A percentile compares a stretch with the other conserved stretches of the same genome.
Conservation (phyloP, 2,888 invertebrate species). For the Hirudinaria manillensis region DNA sequence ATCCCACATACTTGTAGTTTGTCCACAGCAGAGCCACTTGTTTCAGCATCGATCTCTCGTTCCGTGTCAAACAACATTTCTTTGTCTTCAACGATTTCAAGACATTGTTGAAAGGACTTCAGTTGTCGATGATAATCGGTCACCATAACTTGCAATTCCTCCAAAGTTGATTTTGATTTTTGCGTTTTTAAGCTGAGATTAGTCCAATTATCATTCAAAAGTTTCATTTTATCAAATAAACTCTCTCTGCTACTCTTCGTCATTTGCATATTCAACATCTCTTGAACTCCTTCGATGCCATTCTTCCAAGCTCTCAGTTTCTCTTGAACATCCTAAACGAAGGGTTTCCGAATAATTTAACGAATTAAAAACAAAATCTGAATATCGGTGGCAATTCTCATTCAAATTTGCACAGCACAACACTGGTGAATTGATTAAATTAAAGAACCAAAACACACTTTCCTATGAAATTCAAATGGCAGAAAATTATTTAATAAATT, state of each 20-base stretch:
- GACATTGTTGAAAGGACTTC: not conserved
- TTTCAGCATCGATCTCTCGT: too few species aligned
- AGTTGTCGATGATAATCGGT: not conserved
- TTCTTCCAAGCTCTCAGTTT: not conserved
- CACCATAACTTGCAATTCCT: not conserved
- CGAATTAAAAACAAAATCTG: not conserved
- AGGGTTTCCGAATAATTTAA: not conserved
- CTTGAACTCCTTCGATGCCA: not conserved
- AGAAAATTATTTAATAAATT: not conserved
- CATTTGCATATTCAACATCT: not conserved
- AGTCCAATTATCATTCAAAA: not conserved
- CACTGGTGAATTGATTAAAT: too few species aligned
- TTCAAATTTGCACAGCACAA: not conserved
- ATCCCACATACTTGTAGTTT: too few species aligned
- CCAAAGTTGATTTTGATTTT: not conserved
- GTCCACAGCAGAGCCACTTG: too few species aligned
- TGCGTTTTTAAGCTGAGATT: not conserved
- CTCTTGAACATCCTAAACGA: not conserved
- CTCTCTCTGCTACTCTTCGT: not conserved
- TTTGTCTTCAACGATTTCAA: not conserved
- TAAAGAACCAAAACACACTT: not conserved
- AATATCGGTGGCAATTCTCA: not conserved
- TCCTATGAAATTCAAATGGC: not conserved
- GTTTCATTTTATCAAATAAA: not conserved
- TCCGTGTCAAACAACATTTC: not conserved